Conservation (phyloP, 2,113 vertebrate genomes). For the Diadophis punctatus region DNA sequence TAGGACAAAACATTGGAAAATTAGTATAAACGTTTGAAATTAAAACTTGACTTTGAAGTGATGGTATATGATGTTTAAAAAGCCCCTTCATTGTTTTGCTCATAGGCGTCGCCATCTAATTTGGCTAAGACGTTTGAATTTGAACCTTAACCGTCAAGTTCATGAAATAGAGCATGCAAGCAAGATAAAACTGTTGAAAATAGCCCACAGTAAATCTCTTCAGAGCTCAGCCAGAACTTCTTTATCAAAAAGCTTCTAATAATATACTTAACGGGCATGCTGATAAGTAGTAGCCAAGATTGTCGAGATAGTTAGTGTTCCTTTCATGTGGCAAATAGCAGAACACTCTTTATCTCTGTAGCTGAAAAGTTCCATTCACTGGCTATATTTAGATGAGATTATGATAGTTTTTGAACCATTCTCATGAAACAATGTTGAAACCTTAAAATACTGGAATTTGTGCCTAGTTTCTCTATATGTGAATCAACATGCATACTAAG, state of each 20-base stretch:
- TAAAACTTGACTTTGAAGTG: conserved; percentile 1
- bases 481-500: background rate
- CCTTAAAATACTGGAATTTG: background rate
- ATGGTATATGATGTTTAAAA: conserved; percentile 35
- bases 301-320: conserved; percentile 30
- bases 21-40: background rate
- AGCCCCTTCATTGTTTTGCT: conserved; percentile 36
- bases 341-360: background rate
- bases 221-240: conserved; percentile 33
- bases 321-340: conserved; percentile 37
- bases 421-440: background rate
- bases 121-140: conserved; percentile 50
- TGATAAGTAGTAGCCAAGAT: conserved; percentile 37
- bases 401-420: conserved; percentile 20
- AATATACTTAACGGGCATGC: conserved; percentile 40
- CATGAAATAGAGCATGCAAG: conserved; percentile 34
- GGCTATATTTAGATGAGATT: conserved; percentile 35
- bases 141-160: conserved; percentile 36
- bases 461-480: background rate
- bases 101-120: conserved; percentile 48
- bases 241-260: conserved; percentile 49
- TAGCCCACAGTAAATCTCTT: conserved; percentile 27
- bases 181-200: conserved; percentile 28
- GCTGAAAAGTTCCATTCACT: conserved; percentile 18
- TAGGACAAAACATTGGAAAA: background rate